Evolutionary conservation across 2,797 vertebrate species (phyloP), one percentile per base, ranked within the genome.

Genomic region (Morus bassanus): DNA sequence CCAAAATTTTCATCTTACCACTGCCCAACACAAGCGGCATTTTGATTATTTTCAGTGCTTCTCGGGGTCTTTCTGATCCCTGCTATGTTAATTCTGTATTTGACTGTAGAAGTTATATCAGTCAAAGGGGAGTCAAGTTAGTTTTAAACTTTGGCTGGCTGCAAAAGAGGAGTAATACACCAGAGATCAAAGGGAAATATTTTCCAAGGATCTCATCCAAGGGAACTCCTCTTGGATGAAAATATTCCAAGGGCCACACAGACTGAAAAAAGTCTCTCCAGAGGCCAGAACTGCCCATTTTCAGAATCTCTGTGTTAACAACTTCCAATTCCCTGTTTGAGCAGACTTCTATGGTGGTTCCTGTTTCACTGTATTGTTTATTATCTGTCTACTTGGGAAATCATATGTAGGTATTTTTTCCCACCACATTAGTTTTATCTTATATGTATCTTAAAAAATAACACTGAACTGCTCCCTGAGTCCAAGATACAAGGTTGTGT

Each of bases 151-250:
- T 98, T 97, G 97, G 95, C 97, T 98, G 96, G 76, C 96, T 97
- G 89, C 89, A 97, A 96, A 97, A 97, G 82, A 92, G 81, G 96
- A 97, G 94, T 94, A 97, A 97, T 96, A 96, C 97, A 95, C 94
- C 51, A 96, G 96, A 97, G 97, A 98, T 98, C 97, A 97, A 97
- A 97, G 93, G 92, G 97, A 97, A 97, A 97, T 95, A 95, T 96
- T 98, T 98, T 97, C 97, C 97, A 98, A 98, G 97, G 96, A 98
- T 93, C 84, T 91, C 93, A 97, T 98, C 98, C 97, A 98, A 98
- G 94, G 97, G 97, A 97, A 97, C 97, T 97, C 97, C 98, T 96
- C 95, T 94, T 96, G 95, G 89, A 94, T 80, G 89, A 97, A 98
- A 97, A 94, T 96, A 94, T 97, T 97, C 96, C 93, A 96, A 95